Conservation (phyloP, 2,113 vertebrate species). For the Glaucomys volans region DNA sequence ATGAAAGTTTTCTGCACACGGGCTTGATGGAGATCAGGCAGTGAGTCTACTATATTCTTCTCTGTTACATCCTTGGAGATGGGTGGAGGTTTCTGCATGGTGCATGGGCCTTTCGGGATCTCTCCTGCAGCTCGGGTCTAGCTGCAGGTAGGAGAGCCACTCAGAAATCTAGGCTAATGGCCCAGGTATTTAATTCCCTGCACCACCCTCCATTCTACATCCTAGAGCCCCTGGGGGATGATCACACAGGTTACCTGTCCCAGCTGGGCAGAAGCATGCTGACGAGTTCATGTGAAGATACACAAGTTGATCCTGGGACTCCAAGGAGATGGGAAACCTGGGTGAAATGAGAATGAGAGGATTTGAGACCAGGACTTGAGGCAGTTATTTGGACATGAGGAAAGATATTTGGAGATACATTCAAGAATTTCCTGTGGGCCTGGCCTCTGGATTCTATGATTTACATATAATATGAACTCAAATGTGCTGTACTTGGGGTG, state of each 20-base stretch:
- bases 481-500: background rate
- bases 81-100: slow-evolving; percentile 84
- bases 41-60: slow-evolving; percentile 85
- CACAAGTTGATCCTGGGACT: slow-evolving; percentile 29
- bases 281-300: slow-evolving; percentile 43
- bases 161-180: background rate
- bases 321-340: slow-evolving; percentile 85
- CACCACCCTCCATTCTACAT: background rate
- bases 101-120: slow-evolving; percentile 67
- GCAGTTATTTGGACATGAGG: background rate
- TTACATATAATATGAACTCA: background rate
- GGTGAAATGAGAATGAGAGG: slow-evolving; percentile 40
- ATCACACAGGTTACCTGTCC: background rate
- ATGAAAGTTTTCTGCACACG: background rate
- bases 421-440: background rate
- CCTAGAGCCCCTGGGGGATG: background rate
- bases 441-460: background rate
- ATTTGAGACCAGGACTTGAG: too few species aligned
- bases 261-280: slow-evolving; percentile 8
- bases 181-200: background rate
- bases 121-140: slow-evolving; percentile 65
- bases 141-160: background rate
- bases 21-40: slow-evolving; percentile 56
- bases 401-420: background rate
- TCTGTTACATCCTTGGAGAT: slow-evolving; percentile 87